These are phyloP conservation scores for Mesocentrotus franciscanus DNA, from an alignment of 53 echinoderm and acorn worm genomes.

Conservation along the genomic window DNA sequence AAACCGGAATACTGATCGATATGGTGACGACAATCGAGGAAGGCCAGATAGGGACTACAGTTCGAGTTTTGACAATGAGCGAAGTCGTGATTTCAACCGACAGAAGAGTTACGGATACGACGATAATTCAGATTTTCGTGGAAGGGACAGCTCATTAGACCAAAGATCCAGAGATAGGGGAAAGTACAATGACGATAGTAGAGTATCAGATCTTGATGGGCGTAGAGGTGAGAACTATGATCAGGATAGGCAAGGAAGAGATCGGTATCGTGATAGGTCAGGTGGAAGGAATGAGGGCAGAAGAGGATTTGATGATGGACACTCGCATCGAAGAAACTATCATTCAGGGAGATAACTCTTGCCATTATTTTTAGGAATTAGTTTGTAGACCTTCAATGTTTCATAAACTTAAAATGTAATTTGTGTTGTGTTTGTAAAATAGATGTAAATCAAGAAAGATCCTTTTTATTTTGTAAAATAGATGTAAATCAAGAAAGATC, in stretches of 20 bases:
- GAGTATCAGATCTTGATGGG: background rate
- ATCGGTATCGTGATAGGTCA: slow-evolving; percentile 46
- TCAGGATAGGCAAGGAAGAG: slow-evolving; percentile 29
- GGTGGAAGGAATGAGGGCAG: slow-evolving; percentile 12
- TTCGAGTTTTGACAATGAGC: background rate
- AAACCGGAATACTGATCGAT: background rate
- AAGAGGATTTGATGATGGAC: slow-evolving; percentile 46
- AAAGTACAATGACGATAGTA: background rate
- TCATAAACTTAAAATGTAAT: background rate
- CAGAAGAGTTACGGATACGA: slow-evolving; percentile 8
- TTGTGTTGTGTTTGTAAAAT: background rate
- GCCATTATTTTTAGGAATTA: background rate
- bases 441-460: background rate
- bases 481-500: background rate
- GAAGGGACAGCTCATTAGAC: slow-evolving; percentile 32
- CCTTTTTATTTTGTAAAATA: background rate
- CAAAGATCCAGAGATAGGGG: slow-evolving; percentile 20
- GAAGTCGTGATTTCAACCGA: slow-evolving; percentile 6
- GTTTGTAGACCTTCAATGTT: background rate
- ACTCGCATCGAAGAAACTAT: slow-evolving; percentile 19
- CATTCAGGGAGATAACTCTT: slow-evolving; percentile 56
- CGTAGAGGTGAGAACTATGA: background rate
- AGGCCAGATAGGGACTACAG: background rate
- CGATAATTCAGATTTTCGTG: background rate
- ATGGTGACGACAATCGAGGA: background rate